phyloP scores from a whole-genome alignment of 2,888 invertebrate species.

The Hemithea aestivaria region DNA sequence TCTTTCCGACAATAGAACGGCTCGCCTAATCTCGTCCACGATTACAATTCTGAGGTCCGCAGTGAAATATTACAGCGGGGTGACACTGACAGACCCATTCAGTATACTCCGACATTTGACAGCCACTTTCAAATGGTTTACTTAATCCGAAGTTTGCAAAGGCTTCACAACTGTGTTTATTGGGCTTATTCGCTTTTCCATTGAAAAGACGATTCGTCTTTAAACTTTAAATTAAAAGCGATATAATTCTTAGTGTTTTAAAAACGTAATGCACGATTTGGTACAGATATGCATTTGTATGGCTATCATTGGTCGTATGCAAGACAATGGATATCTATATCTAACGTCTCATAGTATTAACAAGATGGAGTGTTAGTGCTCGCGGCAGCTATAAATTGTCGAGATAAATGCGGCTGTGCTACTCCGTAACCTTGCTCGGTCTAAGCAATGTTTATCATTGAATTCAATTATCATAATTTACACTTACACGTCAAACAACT shows the following conservation, averaged over 20 bases:
- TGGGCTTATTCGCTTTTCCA: conserved; percentile 6
- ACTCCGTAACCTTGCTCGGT: conserved; percentile 23
- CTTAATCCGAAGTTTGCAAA: conserved; percentile 23
- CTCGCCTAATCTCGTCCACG: conserved; percentile 28
- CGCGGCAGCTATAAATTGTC: conserved; percentile 19
- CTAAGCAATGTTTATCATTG: conserved; percentile 22
- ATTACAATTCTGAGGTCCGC: conserved; percentile 27
- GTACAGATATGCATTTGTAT: background rate
- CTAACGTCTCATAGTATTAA: conserved; percentile 6
- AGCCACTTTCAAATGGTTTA: conserved; percentile 24
- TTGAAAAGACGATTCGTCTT: no score
- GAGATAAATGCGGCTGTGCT: conserved; percentile 8
- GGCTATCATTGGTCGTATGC: background rate
- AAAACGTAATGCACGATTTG: background rate
- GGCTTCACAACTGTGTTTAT: conserved; percentile 13
- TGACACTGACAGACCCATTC: conserved; percentile 33
- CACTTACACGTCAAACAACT: background rate
- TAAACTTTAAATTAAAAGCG: conserved; percentile 9
- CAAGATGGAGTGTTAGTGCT: conserved; percentile 12
- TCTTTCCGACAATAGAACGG: conserved; percentile 32
- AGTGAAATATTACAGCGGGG: conserved; percentile 32
- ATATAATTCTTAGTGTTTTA: background rate
- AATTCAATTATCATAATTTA: conserved; percentile 19
- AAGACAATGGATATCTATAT: conserved; percentile 7
- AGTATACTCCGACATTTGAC: conserved; percentile 28